phyloP scores from a whole-genome alignment of 2,113 vertebrate genomes.

The Tenebrosternarchus preto region DNA sequence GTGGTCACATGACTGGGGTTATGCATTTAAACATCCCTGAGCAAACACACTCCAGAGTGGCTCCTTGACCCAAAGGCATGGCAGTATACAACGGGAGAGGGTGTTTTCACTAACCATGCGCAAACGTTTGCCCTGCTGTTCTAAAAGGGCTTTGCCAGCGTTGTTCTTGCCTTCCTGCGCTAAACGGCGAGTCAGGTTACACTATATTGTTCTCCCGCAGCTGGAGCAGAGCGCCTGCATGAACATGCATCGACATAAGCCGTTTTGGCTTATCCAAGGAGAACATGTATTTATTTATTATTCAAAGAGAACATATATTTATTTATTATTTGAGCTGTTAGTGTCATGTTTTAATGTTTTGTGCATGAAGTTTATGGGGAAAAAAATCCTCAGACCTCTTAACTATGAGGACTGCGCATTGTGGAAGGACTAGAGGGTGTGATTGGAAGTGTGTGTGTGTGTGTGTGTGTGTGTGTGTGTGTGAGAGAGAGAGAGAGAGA shows the following conservation, averaged over 20 bases:
- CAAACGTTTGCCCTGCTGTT: slow-evolving; percentile 28
- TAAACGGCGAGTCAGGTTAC: slow-evolving; percentile 31
- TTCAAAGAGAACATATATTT: neutral
- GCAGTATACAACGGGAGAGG: neutral
- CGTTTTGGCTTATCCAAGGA: neutral
- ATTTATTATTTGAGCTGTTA: neutral
- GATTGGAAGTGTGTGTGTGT: slow-evolving; percentile 5
- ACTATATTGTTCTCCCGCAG: slow-evolving; percentile 21
- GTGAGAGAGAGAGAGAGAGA: slow-evolving; percentile 25
- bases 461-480: slow-evolving; percentile 39
- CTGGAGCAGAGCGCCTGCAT: neutral
- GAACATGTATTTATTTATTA: neutral
- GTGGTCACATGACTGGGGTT: slow-evolving; percentile 25
- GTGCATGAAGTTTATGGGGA: neutral
- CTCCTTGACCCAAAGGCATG: neutral
- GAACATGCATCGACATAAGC: neutral
- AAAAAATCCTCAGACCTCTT: neutral
- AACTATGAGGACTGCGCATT: neutral
- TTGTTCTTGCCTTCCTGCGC: neutral
- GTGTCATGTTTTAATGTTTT: neutral
- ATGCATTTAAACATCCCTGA: slow-evolving; percentile 33
- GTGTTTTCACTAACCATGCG: slow-evolving; percentile 16
- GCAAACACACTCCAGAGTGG: slow-evolving; percentile 30
- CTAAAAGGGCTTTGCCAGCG: neutral
- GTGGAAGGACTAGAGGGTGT: neutral